Conservation (phyloP, 2,113 vertebrate genomes). For the Thomomys bottae region DNA sequence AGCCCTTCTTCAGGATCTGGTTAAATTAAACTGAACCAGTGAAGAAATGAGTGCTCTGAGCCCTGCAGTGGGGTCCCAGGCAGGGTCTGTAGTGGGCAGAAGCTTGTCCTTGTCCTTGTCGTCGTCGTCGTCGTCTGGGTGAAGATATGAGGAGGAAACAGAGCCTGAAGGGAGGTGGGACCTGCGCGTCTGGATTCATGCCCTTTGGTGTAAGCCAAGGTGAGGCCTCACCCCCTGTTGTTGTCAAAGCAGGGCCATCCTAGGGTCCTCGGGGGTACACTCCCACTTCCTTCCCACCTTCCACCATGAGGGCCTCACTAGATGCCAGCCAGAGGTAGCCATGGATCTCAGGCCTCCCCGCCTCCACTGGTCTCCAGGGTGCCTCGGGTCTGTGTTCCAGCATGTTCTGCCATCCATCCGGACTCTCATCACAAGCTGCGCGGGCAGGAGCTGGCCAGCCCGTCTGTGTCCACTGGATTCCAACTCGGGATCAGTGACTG, state of each 20-base stretch:
- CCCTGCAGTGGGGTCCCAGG: rapidly evolving
- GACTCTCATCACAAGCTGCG: rapidly evolving
- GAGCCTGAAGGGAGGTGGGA: background rate
- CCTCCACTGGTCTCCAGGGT: too few species aligned
- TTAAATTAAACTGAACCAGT: background rate
- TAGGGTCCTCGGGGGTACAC: too few species aligned
- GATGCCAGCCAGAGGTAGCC: background rate
- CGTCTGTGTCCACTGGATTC: background rate
- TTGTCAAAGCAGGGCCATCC: too few species aligned
- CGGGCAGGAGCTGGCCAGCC: rapidly evolving
- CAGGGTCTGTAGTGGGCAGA: too few species aligned
- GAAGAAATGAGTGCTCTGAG: background rate
- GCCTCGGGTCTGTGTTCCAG: rapidly evolving
- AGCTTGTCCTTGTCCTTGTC: too few species aligned
- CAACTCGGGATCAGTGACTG: background rate
- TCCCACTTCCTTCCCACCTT: background rate
- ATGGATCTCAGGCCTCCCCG: background rate
- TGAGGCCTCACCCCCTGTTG: too few species aligned
- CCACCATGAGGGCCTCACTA: background rate
- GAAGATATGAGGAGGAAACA: background rate
- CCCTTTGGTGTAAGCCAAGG: too few species aligned
- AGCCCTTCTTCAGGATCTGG: background rate
- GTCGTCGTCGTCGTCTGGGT: too few species aligned
- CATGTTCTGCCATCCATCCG: rapidly evolving
- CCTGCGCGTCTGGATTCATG: too few species aligned